Evolutionary conservation across 37 sponge, comb jelly and placozoan genomes (phyloP), one percentile per base, ranked within the genome.

Genomic region (Chondrosia reniformis): DNA sequence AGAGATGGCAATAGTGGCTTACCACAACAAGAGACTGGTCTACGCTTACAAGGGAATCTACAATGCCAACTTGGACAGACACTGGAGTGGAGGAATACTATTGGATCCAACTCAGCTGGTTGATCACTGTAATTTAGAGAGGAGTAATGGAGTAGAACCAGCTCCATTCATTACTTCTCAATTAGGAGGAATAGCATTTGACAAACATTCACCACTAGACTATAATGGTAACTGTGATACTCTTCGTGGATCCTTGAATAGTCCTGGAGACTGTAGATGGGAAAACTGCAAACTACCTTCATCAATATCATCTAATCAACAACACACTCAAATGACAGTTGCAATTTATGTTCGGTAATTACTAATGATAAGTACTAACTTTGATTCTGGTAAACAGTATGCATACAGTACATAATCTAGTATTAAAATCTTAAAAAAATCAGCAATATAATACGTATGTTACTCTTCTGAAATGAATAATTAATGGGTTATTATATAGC

Each of bases 61-160:
- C 43, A 69, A 69, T 44, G 24, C 24, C 21, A 39, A 39, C 40
- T 39, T 69, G 43, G 40, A 39, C 36, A 6, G 2, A 2, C 31
- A 69, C 43, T 69, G 72, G 72, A 39, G 42, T 6, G 72, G 72
- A 69, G 72, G 72, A n/a, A 39, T 69, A 34, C 72, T 69, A 37
- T 1, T 69, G 22, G 36, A 39, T 25, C 72, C 72, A 69, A 2
- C 15, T 15, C 38, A 39, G 41, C n/a, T 69, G 31, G 72, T 69
- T 41, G 72, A 69, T 39, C 72, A 17, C 36, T 69, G 72, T 69
- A 27, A 32, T 19, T 2, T 3, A 4, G 4, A 39, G 1, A 44
- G 28, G n/a, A 30, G 61, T 30, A 59, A 6, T 7, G 36, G 22
- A 69, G 66, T 64, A 21, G 34, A 27, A 10, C 72, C 72, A n/a